Evolutionary conservation across 1,140 invertebrate genomes (phyloP), one percentile per base, ranked within the genome.

Genomic region (Diuraphis noxia): DNA sequence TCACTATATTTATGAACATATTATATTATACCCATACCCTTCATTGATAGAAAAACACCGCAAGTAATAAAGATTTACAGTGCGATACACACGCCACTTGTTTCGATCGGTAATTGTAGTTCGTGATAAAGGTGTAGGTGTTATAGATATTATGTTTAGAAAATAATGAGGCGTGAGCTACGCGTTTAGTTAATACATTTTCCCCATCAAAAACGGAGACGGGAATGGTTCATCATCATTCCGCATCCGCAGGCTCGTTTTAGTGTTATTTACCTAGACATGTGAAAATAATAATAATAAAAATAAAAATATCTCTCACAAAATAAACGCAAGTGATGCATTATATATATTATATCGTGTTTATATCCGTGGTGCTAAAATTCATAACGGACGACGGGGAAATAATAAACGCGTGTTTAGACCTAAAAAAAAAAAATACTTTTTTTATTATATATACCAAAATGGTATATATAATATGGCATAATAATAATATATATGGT

Each of bases 151-250:
- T 63, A 13, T 21, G 25, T 56, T 30, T 56, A 30, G 13, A 2
- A 56, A 17, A 72, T 34, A n/a, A 72, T n/a, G 56, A 72, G 30
- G 30, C 56, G 56, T n/a, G n/a, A n/a, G 34, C 56, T n/a, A 84
- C 81, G 81, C 1, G 40, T 25, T 72, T 72, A 72, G n/a, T 86
- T 49, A n/a, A n/a, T 46, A 25, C 4, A 38, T n/a, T 82, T 41
- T 34, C 6, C n/a, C 17, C 43, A 36, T 46, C 84, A 85, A 46
- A 43, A 34, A n/a, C 41, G 30, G 34, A 7, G 82, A 36, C 40
- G 85, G 34, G 46, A 38, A 86, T n/a, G 21, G 85, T 86, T 86
- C 25, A 8, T 88, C 87, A 72, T 88, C 49, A 41, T 88, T 63
- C 52, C 56, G 25, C 56, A 30, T 88, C 25, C 56, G 1, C 49